Evolutionary conservation across 2,888 invertebrate species (phyloP), one percentile per base, ranked within the genome.

Genomic region (Orthonevra nobilis): DNA sequence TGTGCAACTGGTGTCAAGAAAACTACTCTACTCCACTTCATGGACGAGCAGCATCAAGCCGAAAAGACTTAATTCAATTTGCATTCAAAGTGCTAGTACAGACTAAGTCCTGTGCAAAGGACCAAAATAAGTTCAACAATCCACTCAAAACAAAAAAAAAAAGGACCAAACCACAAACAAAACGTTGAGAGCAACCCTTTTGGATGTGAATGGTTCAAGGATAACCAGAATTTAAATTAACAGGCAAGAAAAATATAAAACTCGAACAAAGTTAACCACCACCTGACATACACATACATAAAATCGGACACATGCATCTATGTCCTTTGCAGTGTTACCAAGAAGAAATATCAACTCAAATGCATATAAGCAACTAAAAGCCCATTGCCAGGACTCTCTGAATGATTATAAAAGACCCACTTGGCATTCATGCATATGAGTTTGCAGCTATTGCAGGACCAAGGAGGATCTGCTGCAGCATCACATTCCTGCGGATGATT

Each of bases 21-120:
- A 34, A 15, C 34, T 20, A 10, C 23, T 20, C 42, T n/a, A n/a
- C n/a, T 19, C 17, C 12, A 1, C 19, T n/a, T 17, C n/a, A 6
- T 30, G 7, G 9, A 32, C 61, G 38, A n/a, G n/a, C n/a, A n/a
- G n/a, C n/a, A n/a, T n/a, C n/a, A n/a, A n/a, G n/a, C n/a, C n/a
- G n/a, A n/a, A n/a, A n/a, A 38, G 54, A 72, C 32, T 48, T 63
- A 40, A 63, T 72, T 72, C 36, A 48, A 72, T 72, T 56, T 72
- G 14, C 32, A 64, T 64, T 48, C 20, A 36, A 30, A 12, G 28
- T 23, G 12, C 10, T 38, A 44, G 34, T 44, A 17, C n/a, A n/a
- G n/a, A n/a, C n/a, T n/a, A n/a, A n/a, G n/a, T n/a, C n/a, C n/a
- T n/a, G n/a, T 66, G 28, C 44, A 54, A 9, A 26, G 6, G 36